Evolutionary conservation across 2,888 invertebrate genomes (phyloP).

Genomic region (Fissipunctia ypsillon): DNA sequence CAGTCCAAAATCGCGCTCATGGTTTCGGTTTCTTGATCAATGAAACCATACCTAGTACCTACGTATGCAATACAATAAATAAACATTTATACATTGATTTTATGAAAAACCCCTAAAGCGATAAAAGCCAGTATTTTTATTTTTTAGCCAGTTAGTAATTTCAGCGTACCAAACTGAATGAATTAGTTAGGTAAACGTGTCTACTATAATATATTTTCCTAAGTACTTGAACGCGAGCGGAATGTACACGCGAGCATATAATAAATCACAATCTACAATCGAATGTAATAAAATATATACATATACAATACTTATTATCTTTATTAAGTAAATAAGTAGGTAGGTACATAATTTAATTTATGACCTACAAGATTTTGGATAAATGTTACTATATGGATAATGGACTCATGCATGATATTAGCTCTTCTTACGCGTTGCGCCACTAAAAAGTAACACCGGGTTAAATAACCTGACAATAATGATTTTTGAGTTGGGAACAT

Average conservation of each 20-base stretch:
- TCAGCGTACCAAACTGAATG: background rate
- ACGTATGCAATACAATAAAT: too few relatives aligned
- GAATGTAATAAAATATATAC: background rate
- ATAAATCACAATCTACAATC: background rate
- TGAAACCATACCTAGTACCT: background rate
- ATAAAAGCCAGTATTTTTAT: too few relatives aligned
- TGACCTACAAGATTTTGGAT: background rate
- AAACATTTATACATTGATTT: too few relatives aligned
- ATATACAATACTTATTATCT: background rate
- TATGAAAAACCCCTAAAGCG: background rate
- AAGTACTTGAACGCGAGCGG: background rate
- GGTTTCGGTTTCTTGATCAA: background rate
- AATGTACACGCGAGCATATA: background rate
- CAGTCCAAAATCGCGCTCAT: background rate
- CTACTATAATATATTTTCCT: too few relatives aligned
- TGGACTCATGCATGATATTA: too few relatives aligned
- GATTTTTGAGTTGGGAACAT: too few relatives aligned
- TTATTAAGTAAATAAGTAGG: background rate
- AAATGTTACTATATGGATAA: background rate
- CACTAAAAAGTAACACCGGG: too few relatives aligned
- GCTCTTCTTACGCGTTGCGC: too few relatives aligned
- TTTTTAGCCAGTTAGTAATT: background rate
- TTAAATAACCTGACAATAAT: too few relatives aligned
- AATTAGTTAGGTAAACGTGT: background rate
- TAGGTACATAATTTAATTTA: background rate